A percentile compares a stretch with the other conserved stretches of the same genome.
Conservation (phyloP, 2,888 invertebrate genomes). For the Eristalinus sepulchralis region DNA sequence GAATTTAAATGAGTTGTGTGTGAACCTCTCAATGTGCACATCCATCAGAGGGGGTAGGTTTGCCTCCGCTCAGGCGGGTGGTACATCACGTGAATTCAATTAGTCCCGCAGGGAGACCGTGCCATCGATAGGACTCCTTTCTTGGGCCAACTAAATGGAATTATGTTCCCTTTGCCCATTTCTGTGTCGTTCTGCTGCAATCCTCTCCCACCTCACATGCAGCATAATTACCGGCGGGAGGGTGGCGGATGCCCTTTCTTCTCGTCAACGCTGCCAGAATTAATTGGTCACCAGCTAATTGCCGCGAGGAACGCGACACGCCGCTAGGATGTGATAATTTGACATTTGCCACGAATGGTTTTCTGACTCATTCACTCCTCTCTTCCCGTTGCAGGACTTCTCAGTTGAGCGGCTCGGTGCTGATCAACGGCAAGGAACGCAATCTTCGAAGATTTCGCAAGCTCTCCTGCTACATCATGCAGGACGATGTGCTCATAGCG, state of each 20-base stretch:
- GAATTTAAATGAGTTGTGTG: constrained; percentile 19
- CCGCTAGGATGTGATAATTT: not conserved
- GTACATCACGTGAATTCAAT: constrained; percentile 50
- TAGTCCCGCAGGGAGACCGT: constrained; percentile 22
- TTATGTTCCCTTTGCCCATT: not conserved
- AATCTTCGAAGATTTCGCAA: constrained; percentile 94
- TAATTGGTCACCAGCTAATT: constrained; percentile 25
- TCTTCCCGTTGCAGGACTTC: constrained; percentile 84
- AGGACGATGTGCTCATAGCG: constrained; percentile 93
- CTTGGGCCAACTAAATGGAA: constrained; percentile 23
- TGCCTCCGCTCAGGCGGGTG: not conserved
- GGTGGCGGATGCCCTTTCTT: not conserved
- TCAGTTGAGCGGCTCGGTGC: constrained; percentile 91
- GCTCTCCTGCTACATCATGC: constrained; percentile 98
- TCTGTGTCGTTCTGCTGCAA: not conserved
- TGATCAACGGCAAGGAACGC: constrained; percentile 93
- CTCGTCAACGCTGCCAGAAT: not conserved
- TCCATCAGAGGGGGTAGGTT: not conserved
- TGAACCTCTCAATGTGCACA: constrained; percentile 1
- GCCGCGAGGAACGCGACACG: constrained; percentile 1
- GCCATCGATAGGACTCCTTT: constrained; percentile 22
- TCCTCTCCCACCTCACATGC: not conserved
- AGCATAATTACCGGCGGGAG: not conserved
- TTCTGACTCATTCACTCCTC: not conserved
- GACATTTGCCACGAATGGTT: not conserved